Percentiles rank a stretch among this genome's conserved stretches.
phyloP scores from a whole-genome alignment of 2,113 vertebrate genomes.

The Callopanchax toddi region DNA sequence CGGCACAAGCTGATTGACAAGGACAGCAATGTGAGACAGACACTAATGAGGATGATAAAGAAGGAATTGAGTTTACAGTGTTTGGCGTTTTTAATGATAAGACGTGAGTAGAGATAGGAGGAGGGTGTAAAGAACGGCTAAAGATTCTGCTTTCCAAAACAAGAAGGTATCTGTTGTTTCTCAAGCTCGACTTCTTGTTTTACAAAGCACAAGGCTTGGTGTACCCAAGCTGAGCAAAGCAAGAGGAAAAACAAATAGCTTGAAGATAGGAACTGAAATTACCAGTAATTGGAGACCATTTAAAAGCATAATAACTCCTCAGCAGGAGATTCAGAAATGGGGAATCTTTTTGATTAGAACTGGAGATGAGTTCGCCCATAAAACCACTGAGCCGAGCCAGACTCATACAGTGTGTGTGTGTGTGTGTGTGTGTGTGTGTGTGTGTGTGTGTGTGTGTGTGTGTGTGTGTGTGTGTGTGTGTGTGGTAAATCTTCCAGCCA shows the following conservation, averaged over 20 bases:
- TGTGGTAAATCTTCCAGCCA: slow-evolving; percentile 44
- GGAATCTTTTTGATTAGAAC: slow-evolving; percentile 73
- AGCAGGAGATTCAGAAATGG: slow-evolving; percentile 52
- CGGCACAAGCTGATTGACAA: slow-evolving; percentile 36
- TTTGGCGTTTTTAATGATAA: slow-evolving; percentile 55
- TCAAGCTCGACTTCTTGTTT: slow-evolving; percentile 44
- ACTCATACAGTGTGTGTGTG: slow-evolving; percentile 24
- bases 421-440: slow-evolving; percentile 11
- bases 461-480: background rate
- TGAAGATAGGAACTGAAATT: slow-evolving; percentile 71
- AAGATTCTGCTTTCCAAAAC: slow-evolving; percentile 13
- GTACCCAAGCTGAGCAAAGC: slow-evolving; percentile 54
- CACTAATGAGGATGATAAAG: slow-evolving; percentile 69
- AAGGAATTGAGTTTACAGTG: slow-evolving; percentile 53
- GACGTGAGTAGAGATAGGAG: slow-evolving; percentile 30
- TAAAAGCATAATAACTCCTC: slow-evolving; percentile 76
- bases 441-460: slow-evolving; percentile 6
- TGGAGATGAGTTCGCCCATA: slow-evolving; percentile 72
- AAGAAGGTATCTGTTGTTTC: slow-evolving; percentile 53
- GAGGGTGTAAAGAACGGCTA: slow-evolving; percentile 17
- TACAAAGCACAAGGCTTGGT: slow-evolving; percentile 48
- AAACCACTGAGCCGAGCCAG: slow-evolving; percentile 66
- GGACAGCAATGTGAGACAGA: slow-evolving; percentile 62
- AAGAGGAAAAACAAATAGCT: slow-evolving; percentile 70
- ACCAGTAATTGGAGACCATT: slow-evolving; percentile 76